These are phyloP conservation scores for Chrysochloris asiatica DNA, from an alignment of 2,113 vertebrate genomes.

Conservation along the genomic window DNA sequence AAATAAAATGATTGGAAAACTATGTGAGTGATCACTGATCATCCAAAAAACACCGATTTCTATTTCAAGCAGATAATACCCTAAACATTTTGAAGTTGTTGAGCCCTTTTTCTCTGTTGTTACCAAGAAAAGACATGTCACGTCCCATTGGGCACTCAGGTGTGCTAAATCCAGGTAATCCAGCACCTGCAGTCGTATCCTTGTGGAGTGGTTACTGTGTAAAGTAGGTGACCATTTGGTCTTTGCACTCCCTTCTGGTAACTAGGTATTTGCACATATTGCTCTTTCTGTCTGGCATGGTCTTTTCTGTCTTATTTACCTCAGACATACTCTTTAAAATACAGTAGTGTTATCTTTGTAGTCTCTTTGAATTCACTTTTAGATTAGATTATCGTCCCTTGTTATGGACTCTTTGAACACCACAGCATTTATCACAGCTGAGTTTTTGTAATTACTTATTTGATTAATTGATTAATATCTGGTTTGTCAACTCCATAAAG, in stretches of 20 bases:
- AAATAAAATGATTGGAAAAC: not conserved
- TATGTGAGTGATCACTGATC: not conserved
- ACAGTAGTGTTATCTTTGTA: not conserved
- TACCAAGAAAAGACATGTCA: not conserved
- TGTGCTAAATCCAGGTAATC: not conserved
- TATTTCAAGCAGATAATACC: not conserved
- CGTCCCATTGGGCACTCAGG: not conserved
- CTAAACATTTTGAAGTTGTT: not conserved
- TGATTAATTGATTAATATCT: conserved; percentile 61
- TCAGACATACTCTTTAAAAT: conserved; percentile 23
- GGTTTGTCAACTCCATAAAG: conserved; percentile 31
- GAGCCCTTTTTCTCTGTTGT: not conserved
- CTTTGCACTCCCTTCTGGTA: not conserved
- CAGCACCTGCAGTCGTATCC: not conserved
- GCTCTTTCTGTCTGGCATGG: not conserved
- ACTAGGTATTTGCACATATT: not conserved
- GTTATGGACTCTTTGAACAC: not conserved
- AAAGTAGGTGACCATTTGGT: not conserved
- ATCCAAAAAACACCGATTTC: no score
- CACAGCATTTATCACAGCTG: conserved; percentile 37
- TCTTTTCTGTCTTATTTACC: not conserved
- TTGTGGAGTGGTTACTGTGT: no score
- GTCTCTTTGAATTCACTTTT: conserved; percentile 36
- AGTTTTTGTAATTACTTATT: conserved; percentile 51
- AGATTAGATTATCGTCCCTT: conserved; percentile 47